A percentile compares a stretch with the other conserved stretches of the same genome.
These are phyloP conservation scores for Parazoanthus atlanticus DNA, from an alignment of 92 coral and sea anemone genomes.

Conservation along the genomic window DNA sequence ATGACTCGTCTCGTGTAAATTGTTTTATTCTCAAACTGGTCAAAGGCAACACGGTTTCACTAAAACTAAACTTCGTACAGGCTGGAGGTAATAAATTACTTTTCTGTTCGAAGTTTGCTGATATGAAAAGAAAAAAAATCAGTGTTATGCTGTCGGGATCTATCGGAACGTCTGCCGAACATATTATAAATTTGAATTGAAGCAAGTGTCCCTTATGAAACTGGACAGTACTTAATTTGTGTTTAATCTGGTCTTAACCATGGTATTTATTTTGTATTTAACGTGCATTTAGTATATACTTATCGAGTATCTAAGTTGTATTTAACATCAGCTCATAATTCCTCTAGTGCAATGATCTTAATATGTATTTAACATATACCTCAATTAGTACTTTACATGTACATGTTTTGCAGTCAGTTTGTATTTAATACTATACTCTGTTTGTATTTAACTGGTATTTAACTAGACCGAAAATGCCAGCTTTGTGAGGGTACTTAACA, in stretches of 20 bases:
- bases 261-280: neutral
- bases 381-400: neutral
- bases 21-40: too few relatives aligned
- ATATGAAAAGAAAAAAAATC: too few relatives aligned
- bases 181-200: too few relatives aligned
- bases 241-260: neutral
- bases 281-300: neutral
- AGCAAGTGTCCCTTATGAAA: too few relatives aligned
- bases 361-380: neutral
- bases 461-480: neutral
- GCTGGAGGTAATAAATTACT: too few relatives aligned
- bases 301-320: neutral
- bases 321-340: neutral
- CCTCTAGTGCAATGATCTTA: neutral
- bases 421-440: neutral
- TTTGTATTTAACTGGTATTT: neutral
- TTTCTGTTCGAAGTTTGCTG: too few relatives aligned
- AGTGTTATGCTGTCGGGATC: too few relatives aligned
- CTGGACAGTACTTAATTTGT: neutral
- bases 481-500: neutral
- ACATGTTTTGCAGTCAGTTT: constrained; percentile 2
- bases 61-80: too few relatives aligned
- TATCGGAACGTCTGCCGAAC: too few relatives aligned
- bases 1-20: too few relatives aligned
- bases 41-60: too few relatives aligned